Percentiles rank a stretch among this genome's conserved stretches.
Evolutionary conservation across 2,113 vertebrate species (phyloP).

Genomic region (Eulacestoma nigropectus): DNA sequence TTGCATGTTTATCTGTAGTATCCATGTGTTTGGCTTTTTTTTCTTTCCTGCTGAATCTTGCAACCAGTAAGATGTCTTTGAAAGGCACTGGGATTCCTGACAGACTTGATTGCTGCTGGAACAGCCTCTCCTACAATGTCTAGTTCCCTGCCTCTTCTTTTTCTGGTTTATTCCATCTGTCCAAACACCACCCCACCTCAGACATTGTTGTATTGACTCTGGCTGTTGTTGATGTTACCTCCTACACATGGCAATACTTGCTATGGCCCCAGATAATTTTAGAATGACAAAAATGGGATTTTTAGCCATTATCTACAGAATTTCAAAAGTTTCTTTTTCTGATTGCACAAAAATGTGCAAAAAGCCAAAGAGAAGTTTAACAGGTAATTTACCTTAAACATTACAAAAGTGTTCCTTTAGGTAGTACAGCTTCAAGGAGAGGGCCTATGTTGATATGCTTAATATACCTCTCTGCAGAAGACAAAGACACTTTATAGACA

Average conservation of each 20-base stretch:
- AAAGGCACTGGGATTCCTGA: background rate
- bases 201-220: background rate
- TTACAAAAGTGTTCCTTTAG: background rate
- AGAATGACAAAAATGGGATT: background rate
- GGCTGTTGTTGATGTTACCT: background rate
- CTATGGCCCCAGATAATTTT: background rate
- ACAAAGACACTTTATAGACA: background rate
- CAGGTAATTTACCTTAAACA: background rate
- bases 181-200: background rate
- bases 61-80: background rate
- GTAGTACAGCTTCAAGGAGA: background rate
- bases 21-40: background rate
- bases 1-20: background rate
- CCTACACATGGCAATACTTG: background rate
- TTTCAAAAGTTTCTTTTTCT: background rate
- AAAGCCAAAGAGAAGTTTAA: background rate
- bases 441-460: background rate
- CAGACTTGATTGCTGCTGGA: background rate
- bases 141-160: background rate
- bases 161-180: background rate
- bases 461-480: background rate
- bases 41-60: background rate
- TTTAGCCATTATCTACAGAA: background rate
- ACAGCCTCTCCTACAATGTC: background rate
- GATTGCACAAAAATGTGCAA: background rate